Evolutionary conservation across 2,113 vertebrate species (phyloP), one percentile per base, ranked within the genome.

Genomic region (Rousettus leschenaultii): DNA sequence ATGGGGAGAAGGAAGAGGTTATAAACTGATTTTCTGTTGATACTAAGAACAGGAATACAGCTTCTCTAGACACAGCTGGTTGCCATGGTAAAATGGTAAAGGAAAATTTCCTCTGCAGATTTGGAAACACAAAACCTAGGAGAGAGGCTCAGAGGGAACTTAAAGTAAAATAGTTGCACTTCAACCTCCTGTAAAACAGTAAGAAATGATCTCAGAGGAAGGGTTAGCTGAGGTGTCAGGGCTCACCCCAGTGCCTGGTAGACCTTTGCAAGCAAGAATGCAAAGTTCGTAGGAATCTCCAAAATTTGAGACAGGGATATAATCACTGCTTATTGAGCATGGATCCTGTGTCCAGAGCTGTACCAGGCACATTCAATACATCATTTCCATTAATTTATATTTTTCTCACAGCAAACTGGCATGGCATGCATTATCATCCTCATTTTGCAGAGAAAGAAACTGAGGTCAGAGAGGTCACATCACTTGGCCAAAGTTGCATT

Each of bases 1-100:
- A 13, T 7, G 4, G 8, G 16, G 2, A 12, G 1, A 26, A 18
- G 10, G 6, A 79, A 84, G 33, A 51, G 16, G 43, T 30, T 95
- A 18, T 78, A 87, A 96, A 87, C 43, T 95, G 45, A 63, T 91
- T 95, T 96, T 96, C 75, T 30, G 33, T 35, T 63, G 57, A 74
- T 15, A 82, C 7, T 19, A 83, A 70, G 35, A 68, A 71, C n/a
- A 33, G 16, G 24, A 10, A 61, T 73, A 70, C 75, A 19, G 5
- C 35, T 57, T 94, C 53, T 45, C 70, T 89, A 30, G 59, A 95
- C 95, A 73, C 68, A 96, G 61, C 66, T 94, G 70, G 80, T 96
- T 96, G 85, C 71, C 84, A 95, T 95, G 88, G 91, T 71, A 82
- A 97, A 95, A 80, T 80, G 43, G 19, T 40, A 93, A 89, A 43